Base-by-base conservation (phyloP, 1,140 invertebrate species). In the Sitobion miscanthi region DNA sequence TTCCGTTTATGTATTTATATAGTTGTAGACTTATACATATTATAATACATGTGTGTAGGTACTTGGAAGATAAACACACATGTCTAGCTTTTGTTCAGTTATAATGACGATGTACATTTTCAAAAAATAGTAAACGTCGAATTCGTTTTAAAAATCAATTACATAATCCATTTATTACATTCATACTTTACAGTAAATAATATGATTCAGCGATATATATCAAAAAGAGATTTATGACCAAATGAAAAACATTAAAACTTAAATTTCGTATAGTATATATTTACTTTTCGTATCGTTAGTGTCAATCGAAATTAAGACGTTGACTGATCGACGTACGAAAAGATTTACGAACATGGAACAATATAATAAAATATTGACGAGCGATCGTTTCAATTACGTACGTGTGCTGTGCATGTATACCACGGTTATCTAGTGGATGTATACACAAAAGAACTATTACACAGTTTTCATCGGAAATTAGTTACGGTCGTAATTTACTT, bases 371-470 rank as follows among this genome's bases (percentile, higher is more conserved):
- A 86, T 86, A 45, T 86, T 42, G 54, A 90, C 54, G 35, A 21
- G 35, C n/a, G 38, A 77, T 77, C 89, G 23, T 90, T 62, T 90
- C 89, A 62, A 69, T 90, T 90, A 90, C 57, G 62, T 77, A n/a
- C 62, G n/a, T 54, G 52, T 57, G 42, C 83, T 83, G 23, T 42
- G 83, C 23, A 25, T 42, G 83, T 45, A 25, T 45, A 85, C 83
- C 38, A 77, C 14, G 62, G 62, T 77, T 77, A 77, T 77, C 62
- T 77, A 77, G 62, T 35, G 62, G 62, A 77, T 11, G 38, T 85
- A 30, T 30, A 42, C 52, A 90, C 89, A 90, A 69, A 62, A 90
- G 54, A 90, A 90, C 89, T 62, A 90, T 90, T 90, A 62, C 57
- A 69, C 52, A 90, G 54, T 90, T 90, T 90, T 90, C 38, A 62